Percentiles rank a stretch among this genome's conserved stretches.
Conservation (phyloP, 1,140 invertebrate genomes). For the Cotesia vestalis region DNA sequence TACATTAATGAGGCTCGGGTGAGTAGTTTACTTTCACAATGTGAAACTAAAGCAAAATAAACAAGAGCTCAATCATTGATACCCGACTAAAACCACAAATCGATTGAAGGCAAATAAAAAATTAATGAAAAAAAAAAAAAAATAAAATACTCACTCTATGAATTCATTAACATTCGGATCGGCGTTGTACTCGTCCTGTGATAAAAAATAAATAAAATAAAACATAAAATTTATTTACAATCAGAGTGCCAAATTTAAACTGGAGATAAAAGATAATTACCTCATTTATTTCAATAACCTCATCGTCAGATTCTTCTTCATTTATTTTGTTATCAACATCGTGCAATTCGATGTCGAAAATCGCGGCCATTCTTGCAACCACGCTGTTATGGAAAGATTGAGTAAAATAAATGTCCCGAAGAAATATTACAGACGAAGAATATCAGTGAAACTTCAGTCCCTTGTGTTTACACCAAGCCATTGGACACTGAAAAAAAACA, state of each 20-base stretch:
- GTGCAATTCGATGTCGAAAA: constrained; percentile 89
- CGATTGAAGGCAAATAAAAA: too few species aligned
- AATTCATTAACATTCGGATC: constrained; percentile 80
- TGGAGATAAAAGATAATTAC: constrained; percentile 61
- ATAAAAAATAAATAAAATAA: constrained; percentile 17
- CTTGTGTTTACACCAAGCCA: too few species aligned
- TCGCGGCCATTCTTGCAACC: constrained; percentile 72
- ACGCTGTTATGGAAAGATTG: neutral
- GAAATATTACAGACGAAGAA: neutral
- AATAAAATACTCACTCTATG: constrained; percentile 74
- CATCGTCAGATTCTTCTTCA: constrained; percentile 78
- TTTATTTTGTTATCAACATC: constrained; percentile 70
- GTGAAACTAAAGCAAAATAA: too few species aligned
- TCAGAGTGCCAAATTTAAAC: neutral
- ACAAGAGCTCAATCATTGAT: too few species aligned
- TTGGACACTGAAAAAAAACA: too few species aligned
- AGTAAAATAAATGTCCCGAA: neutral
- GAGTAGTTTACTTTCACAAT: too few species aligned
- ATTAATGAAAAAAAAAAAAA: neutral
- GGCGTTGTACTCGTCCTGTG: constrained; percentile 78
- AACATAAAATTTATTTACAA: neutral
- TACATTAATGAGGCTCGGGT: too few species aligned
- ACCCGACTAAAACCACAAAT: too few species aligned
- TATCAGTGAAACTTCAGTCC: too few species aligned
- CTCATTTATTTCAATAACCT: constrained; percentile 85